Evolutionary conservation across 1,140 invertebrate species (phyloP).

Genomic region (Drosophila nikananu): DNA sequence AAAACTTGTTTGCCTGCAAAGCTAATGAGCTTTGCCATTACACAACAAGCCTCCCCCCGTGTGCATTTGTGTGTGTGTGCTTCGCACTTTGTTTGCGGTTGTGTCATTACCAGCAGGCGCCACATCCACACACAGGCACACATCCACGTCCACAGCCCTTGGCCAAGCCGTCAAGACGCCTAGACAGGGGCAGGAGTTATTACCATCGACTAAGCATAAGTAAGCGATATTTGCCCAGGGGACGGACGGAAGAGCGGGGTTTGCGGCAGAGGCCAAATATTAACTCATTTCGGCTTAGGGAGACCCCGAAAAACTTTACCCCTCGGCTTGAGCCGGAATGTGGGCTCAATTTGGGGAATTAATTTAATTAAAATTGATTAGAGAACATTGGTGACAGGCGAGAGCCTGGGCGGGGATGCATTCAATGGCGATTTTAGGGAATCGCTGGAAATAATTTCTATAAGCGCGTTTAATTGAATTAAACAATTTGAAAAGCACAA

Average conservation of each 20-base stretch:
- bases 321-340: constrained; percentile 25
- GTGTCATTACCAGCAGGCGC: constrained; percentile 82
- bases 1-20: constrained; percentile 81
- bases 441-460: constrained; percentile 23
- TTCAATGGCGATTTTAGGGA: constrained; percentile 5
- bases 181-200: constrained; percentile 49
- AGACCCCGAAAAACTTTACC: constrained; percentile 62
- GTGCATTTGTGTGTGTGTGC: constrained; percentile 32
- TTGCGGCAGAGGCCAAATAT: constrained; percentile 66
- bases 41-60: constrained; percentile 53
- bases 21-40: constrained; percentile 84
- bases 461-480: constrained; percentile 46
- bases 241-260: constrained; percentile 8
- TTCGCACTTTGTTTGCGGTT: constrained; percentile 82
- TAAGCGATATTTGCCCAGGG: constrained; percentile 75
- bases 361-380: constrained; percentile 82
- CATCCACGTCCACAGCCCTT: constrained; percentile 24
- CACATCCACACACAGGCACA: constrained; percentile 30
- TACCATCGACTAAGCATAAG: constrained; percentile 77
- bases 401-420: neutral
- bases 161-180: constrained; percentile 45
- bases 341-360: constrained; percentile 53
- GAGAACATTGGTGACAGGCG: constrained; percentile 56
- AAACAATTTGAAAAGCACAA: constrained; percentile 21
- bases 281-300: constrained; percentile 75